phyloP scores from a whole-genome alignment of 1,140 invertebrate species.

The Chironomus striatipennis region DNA sequence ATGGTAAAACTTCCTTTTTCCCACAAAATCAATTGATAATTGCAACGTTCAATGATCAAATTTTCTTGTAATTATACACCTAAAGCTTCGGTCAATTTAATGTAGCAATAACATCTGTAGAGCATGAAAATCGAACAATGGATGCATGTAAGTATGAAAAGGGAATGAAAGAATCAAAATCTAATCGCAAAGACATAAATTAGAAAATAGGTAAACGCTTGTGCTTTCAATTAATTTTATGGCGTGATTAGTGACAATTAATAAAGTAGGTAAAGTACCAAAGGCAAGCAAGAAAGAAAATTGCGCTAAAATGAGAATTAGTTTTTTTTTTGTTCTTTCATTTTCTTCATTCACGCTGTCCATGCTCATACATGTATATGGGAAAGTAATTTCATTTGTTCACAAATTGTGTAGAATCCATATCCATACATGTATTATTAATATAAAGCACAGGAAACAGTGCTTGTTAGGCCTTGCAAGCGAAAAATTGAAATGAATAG shows the following conservation, averaged over 20 bases:
- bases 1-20: too few relatives aligned
- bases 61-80: too few relatives aligned
- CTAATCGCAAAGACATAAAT: constrained; percentile 9
- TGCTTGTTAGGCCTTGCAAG: background rate
- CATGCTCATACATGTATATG: background rate
- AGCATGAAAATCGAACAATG: too few relatives aligned
- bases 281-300: background rate
- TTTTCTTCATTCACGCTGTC: background rate
- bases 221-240: constrained; percentile 14
- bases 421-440: background rate
- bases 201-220: constrained; percentile 8
- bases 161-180: background rate
- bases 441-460: constrained; percentile 3
- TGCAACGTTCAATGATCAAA: too few relatives aligned
- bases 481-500: background rate
- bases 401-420: too few relatives aligned
- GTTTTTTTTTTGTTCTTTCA: background rate
- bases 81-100: too few relatives aligned
- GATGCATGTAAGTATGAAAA: too few relatives aligned
- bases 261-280: background rate
- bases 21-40: too few relatives aligned
- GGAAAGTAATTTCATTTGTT: background rate
- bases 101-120: too few relatives aligned
- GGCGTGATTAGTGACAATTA: constrained; percentile 6
- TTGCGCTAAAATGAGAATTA: background rate